Evolutionary conservation across 2,888 invertebrate species (phyloP).

Genomic region (Drosophila helvetica): DNA sequence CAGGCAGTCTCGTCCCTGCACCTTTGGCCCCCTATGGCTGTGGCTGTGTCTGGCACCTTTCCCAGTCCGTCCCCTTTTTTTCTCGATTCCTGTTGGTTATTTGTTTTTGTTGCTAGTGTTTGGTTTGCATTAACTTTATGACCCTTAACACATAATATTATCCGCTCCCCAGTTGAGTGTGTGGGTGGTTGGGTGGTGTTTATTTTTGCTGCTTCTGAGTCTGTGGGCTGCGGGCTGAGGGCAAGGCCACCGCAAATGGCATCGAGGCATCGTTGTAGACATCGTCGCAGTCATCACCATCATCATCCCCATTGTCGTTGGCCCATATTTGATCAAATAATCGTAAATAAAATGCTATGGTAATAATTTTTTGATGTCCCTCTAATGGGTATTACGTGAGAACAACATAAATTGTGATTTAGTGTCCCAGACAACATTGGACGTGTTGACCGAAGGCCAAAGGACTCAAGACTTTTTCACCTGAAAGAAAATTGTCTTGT

Average conservation of each 20-base stretch:
- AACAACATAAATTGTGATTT: constrained; percentile 69
- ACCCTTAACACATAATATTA: constrained; percentile 61
- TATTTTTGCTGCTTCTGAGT: background rate
- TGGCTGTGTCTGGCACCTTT: constrained; percentile 18
- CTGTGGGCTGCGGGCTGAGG: background rate
- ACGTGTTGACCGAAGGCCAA: constrained; percentile 37
- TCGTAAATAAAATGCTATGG: constrained; percentile 72
- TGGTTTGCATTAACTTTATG: constrained; percentile 74
- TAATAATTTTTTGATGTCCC: constrained; percentile 73
- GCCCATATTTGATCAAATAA: constrained; percentile 72
- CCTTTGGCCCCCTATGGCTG: background rate
- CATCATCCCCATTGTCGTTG: constrained; percentile 26
- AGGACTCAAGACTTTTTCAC: constrained; percentile 15
- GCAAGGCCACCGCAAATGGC: constrained; percentile 33
- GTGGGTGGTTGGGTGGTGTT: constrained; percentile 9
- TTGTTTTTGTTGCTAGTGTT: constrained; percentile 52
- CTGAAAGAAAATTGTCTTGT: constrained; percentile 20
- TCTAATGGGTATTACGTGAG: constrained; percentile 75
- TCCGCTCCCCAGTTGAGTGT: constrained; percentile 44
- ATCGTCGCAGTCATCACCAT: constrained; percentile 12
- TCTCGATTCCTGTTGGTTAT: constrained; percentile 19
- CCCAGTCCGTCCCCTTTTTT: constrained; percentile 2
- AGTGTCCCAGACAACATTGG: constrained; percentile 40
- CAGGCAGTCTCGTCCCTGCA: constrained; percentile 9
- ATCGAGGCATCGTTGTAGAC: constrained; percentile 35